phyloP scores from a whole-genome alignment of 2,797 vertebrate species.

The Sebastiscus albofasciatus region DNA sequence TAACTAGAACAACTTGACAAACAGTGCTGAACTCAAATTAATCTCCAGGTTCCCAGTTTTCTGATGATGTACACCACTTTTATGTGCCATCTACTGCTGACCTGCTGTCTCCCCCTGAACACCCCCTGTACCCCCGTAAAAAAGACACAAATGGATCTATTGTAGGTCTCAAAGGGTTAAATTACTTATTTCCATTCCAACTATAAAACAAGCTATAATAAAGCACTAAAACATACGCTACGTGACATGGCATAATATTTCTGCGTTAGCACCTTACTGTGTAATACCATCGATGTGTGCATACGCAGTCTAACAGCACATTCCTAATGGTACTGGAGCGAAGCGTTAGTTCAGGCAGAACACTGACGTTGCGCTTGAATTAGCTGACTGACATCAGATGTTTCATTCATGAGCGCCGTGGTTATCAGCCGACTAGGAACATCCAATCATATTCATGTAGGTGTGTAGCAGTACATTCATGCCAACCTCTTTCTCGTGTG shows the following conservation, averaged over 20 bases:
- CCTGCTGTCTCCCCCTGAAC: too few relatives aligned
- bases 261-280: neutral
- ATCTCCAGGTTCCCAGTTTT: fast-evolving
- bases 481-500: too few relatives aligned
- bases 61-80: too few relatives aligned
- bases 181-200: too few relatives aligned
- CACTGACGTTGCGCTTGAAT: neutral
- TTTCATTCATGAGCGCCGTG: neutral
- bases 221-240: too few relatives aligned
- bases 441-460: neutral
- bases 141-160: fast-evolving
- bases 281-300: neutral
- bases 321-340: neutral
- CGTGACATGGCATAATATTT: too few relatives aligned
- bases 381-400: neutral
- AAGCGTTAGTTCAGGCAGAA: neutral
- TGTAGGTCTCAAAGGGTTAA: fast-evolving
- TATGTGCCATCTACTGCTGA: too few relatives aligned
- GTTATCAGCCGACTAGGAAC: neutral
- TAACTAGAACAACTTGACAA: too few relatives aligned
- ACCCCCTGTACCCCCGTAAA: too few relatives aligned
- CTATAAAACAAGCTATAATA: too few relatives aligned
- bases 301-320: neutral
- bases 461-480: neutral
- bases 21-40: too few relatives aligned